Conservation (phyloP, 1,140 invertebrate genomes). For the Sminthurides bifidus region DNA sequence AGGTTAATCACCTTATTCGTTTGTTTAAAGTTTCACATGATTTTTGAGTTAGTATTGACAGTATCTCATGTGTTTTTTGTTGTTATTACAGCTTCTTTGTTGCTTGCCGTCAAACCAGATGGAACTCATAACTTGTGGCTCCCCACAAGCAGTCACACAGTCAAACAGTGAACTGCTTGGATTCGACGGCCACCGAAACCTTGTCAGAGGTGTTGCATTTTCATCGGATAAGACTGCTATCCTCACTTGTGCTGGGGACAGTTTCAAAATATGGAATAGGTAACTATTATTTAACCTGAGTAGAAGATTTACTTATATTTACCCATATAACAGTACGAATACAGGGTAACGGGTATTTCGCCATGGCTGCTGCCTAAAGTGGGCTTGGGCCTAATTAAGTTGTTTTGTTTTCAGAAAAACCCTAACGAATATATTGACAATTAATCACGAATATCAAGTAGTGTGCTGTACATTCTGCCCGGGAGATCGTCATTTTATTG, state of each 20-base stretch:
- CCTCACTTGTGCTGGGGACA: conserved; percentile 70
- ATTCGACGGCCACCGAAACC: conserved; percentile 67
- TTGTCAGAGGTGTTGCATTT: conserved; percentile 74
- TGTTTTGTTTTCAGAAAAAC: conserved; percentile 46
- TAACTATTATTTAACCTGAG: conserved; percentile 35
- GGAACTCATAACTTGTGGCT: conserved; percentile 12
- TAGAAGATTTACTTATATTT: neutral
- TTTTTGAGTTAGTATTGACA: neutral
- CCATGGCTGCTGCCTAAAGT: too few species aligned
- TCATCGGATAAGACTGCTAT: conserved; percentile 81
- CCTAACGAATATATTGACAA: conserved; percentile 69
- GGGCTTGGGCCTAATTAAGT: conserved; percentile 1
- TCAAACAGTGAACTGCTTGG: conserved; percentile 6
- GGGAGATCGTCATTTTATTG: conserved; percentile 79
- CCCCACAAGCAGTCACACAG: neutral
- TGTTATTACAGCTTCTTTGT: conserved; percentile 17
- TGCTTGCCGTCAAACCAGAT: conserved; percentile 29
- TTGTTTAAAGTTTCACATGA: neutral
- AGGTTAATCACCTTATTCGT: conserved; percentile 13
- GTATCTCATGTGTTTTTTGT: neutral
- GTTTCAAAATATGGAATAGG: conserved; percentile 89
- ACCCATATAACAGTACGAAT: neutral
- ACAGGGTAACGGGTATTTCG: too few species aligned
- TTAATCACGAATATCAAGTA: conserved; percentile 46
- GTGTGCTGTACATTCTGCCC: conserved; percentile 65